Base-by-base conservation (phyloP, 2,113 vertebrate species). In the Leptodactylus fuscus region DNA sequence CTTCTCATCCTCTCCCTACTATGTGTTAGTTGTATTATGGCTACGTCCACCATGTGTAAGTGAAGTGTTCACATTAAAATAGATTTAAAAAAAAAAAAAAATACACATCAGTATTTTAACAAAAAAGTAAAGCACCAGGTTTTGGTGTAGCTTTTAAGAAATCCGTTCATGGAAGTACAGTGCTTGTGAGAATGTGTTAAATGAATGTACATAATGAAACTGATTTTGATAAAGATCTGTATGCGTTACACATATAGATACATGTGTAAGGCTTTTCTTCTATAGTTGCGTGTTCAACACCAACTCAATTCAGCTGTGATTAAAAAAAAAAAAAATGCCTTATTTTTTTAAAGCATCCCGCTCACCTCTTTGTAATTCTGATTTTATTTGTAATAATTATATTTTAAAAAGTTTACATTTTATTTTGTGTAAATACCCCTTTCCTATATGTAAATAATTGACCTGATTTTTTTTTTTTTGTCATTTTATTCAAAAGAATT, bases 351-450 rank as follows among this genome's bases (percentile, higher is more conserved):
- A 82, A 82, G 41, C 49, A 58, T 83, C 81, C 81, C 81, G 51
- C 34, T 73, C 69, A 44, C 49, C 48, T 29, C 73, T 73, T 83
- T 83, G 81, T 83, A 83, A 55, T 83, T 36, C 69, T 83, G 81
- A 81, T 67, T n/a, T 83, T 73, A 73, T 73, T 82, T 71, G 48
- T 53, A 73, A 70, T 73, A 58, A 55, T 73, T 53, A 24, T 53
- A 73, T 83, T 83, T 83, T 80, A 80, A 80, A 55, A 44, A 38
- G 53, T 80, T 80, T 83, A 70, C 81, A 73, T 83, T 71, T 82
- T 71, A 53, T 82, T 51, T 82, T 82, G 5, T 82, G 67, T 83
- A 83, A 73, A 74, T 83, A 73, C 2, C 48, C 22, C 48, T 83
- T 58, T 83, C 67, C 81, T 83, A 60, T 82, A 11, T 83, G 81